Base-by-base conservation (phyloP, 2,113 vertebrate species). In the Nesospiza acunhae region DNA sequence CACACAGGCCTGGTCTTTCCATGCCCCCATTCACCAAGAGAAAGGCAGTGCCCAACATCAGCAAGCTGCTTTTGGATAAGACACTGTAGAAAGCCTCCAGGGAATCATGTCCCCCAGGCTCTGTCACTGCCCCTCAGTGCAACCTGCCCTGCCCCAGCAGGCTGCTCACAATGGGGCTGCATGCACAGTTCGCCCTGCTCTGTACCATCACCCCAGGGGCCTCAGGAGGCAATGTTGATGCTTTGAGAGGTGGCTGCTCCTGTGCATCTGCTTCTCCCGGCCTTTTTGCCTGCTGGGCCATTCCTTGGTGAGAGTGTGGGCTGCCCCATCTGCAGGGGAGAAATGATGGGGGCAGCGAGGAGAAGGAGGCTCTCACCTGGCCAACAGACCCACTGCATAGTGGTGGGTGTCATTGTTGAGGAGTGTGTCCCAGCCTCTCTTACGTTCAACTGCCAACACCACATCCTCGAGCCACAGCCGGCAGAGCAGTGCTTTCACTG, bases 331-430 rank as follows among this genome's bases (percentile, higher is more conserved):
- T 44, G 11, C 60, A 50, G 31, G 7, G 12, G 5, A 46, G 15
- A 37, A 80, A 67, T 28, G 8, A 33, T 2, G 3, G 18, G 16
- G 18, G 5, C 13, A 63, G 12, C 0, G 0, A 33, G 30, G 17
- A 46, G 44, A 30, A 69, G 18, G 41, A 46, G 14, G 15, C 17
- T 70, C 56, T 77, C 50, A 87, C 63, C 70, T 87, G 78, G 58
- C 64, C 90, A 87, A 35, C 50, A 87, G 44, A 31, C 44, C 64
- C 50, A 66, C 23, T 20, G 64, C 28, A 9, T 11, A 39, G 28
- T 41, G n/a, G 12, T 59, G 37, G 33, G n/a, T 77, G 44, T 66
- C 58, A 47, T 20, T 10, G 4, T 11, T 10, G 26, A 87, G 84
- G 44, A 60, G 53, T 15, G 28, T 63, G 31, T 69, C 44, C 77